These are phyloP conservation scores for Epinephelus fuscoguttatus DNA, from an alignment of 2,113 vertebrate species.

Conservation along the genomic window DNA sequence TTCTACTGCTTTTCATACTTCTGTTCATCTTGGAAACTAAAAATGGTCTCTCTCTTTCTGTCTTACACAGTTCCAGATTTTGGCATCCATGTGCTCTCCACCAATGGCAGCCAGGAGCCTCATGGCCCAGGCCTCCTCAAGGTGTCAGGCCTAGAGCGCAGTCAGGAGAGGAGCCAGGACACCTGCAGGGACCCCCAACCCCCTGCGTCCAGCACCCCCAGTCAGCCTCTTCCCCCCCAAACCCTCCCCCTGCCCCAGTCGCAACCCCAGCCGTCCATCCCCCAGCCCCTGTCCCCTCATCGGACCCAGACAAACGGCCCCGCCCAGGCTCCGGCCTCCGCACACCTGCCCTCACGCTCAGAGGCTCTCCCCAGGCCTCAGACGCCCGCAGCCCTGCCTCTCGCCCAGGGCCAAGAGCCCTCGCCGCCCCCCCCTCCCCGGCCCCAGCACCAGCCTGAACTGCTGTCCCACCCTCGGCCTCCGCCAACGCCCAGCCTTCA, in stretches of 20 bases:
- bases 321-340: conserved; percentile 66
- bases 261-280: conserved; percentile 55
- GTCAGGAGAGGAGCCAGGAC: conserved; percentile 97
- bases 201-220: conserved; percentile 85
- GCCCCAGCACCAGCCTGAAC: conserved; percentile 73
- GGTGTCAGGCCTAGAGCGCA: conserved; percentile 98
- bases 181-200: conserved; percentile 86
- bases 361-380: conserved; percentile 75
- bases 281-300: conserved; percentile 78
- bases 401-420: conserved; percentile 77
- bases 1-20: neutral
- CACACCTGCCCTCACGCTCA: conserved; percentile 65
- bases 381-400: conserved; percentile 81
- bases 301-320: conserved; percentile 74
- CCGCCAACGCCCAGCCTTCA: conserved; percentile 77
- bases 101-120: conserved; percentile 92
- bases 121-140: conserved; percentile 89
- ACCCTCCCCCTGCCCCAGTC: conserved; percentile 67
- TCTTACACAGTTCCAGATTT: conserved; percentile 88
- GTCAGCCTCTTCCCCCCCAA: conserved; percentile 81
- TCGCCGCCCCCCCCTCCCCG: conserved; percentile 80
- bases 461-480: conserved; percentile 69
- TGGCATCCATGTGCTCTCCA: conserved; percentile 85
- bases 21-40: neutral
- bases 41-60: neutral